Base-by-base conservation (phyloP, 2,797 vertebrate genomes). In the Lepilemur septentrionalis region DNA sequence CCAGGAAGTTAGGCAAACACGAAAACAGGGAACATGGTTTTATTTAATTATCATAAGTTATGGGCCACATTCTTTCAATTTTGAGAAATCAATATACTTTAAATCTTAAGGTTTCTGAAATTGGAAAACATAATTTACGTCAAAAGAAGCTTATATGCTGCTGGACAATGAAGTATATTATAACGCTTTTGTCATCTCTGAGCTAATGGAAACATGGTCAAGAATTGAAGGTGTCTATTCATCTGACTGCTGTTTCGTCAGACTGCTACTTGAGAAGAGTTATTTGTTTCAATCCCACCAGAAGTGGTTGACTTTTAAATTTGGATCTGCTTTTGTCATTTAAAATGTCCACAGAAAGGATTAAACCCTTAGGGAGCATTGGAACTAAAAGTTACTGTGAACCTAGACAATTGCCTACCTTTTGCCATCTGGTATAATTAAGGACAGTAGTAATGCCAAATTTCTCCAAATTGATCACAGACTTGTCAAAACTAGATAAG, bases 291-390 rank as follows among this genome's bases (percentile, higher is more conserved):
- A 32, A 15, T 32, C 70, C 4, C 30, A 80, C 10, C 10, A 85
- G 38, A 38, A 25, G 32, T 86, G 38, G 17, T 50, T 91, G 78
- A 72, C 28, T 91, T 95, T 93, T 91, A 81, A 73, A 72, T 91
- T 50, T 48, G 23, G 10, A 46, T 52, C 57, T 75, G 28, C 8
- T 38, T 81, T 90, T 79, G 5, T 70, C 43, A 78, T 48, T 85
- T 92, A 55, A 90, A 73, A 61, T 88, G 10, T 89, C 23, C 17
- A 80, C 35, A 78, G 4, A 70, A 48, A 75, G 73, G 10, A 75
- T 61, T 81, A 63, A 28, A 67, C n/a, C 48, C 10, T 75, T 76
- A 83, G 57, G 46, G n/a, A 70, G 7, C 28, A 57, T 18, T 61
- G 10, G 14, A 80, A 84, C 28, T 30, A 76, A 59, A 95, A 83